Evolutionary conservation across 2,888 invertebrate genomes (phyloP).

Genomic region (Drosophila merina): DNA sequence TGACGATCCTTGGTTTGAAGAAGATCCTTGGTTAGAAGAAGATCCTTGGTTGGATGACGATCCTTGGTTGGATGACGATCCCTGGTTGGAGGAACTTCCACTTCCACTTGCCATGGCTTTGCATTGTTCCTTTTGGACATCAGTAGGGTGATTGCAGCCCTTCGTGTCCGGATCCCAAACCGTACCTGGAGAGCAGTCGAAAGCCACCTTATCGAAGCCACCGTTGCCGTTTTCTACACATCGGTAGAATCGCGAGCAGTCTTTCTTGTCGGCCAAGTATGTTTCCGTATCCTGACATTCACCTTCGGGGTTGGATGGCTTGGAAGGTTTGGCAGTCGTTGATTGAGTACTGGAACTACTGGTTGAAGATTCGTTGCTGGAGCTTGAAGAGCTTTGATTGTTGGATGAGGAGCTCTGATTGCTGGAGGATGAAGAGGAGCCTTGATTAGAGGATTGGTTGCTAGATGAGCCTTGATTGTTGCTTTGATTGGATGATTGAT

Average conservation of each 20-base stretch:
- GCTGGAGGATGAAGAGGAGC: conserved; percentile 28
- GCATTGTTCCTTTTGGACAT: conserved; percentile 80
- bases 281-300: conserved; percentile 84
- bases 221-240: conserved; percentile 88
- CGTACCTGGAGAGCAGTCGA: conserved; percentile 87
- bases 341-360: conserved; percentile 37
- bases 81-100: conserved; percentile 38
- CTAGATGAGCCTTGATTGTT: conserved; percentile 47
- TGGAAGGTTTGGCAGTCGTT: conserved; percentile 65
- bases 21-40: conserved; percentile 28
- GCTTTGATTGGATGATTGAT: conserved; percentile 45
- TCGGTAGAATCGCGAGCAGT: conserved; percentile 88
- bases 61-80: conserved; percentile 32
- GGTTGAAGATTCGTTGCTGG: conserved; percentile 47
- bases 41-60: conserved; percentile 36
- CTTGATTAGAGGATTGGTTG: conserved; percentile 46
- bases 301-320: conserved; percentile 75
- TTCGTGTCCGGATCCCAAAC: conserved; percentile 86
- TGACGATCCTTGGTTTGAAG: conserved; percentile 19
- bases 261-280: conserved; percentile 82
- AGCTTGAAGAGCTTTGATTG: conserved; percentile 41
- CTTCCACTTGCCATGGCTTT: conserved; percentile 69
- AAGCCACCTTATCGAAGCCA: conserved; percentile 86
- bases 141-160: conserved; percentile 81
- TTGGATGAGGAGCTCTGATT: conserved; percentile 43